Evolutionary conservation across 2,888 invertebrate species (phyloP).

Genomic region (Zygaena filipendulae): DNA sequence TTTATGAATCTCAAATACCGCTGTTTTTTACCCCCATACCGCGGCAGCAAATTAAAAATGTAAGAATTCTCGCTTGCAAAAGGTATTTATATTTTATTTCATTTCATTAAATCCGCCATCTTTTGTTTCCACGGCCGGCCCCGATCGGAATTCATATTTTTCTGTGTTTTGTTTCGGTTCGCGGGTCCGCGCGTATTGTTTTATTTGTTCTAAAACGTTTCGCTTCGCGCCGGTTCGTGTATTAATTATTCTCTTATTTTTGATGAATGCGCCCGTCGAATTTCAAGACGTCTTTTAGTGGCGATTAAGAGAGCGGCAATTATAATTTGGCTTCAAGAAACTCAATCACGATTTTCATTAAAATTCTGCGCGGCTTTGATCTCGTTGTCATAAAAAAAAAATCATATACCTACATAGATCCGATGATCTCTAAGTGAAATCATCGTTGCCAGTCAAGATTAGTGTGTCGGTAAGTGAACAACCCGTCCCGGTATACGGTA

Average conservation of each 20-base stretch:
- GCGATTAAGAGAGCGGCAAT: slow-evolving; percentile 38
- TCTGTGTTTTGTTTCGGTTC: slow-evolving; percentile 66
- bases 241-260: slow-evolving; percentile 67
- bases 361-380: slow-evolving; percentile 31
- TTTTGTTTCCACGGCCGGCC: slow-evolving; percentile 61
- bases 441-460: slow-evolving; percentile 48
- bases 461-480: slow-evolving; percentile 25
- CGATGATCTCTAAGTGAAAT: slow-evolving; percentile 27
- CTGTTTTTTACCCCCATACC: slow-evolving; percentile 57
- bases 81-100: slow-evolving; percentile 68
- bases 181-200: slow-evolving; percentile 54
- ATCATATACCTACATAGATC: slow-evolving; percentile 21
- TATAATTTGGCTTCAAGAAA: slow-evolving; percentile 39
- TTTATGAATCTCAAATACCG: slow-evolving; percentile 58
- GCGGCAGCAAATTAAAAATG: slow-evolving; percentile 64
- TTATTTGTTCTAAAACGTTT: slow-evolving; percentile 57
- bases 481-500: slow-evolving; percentile 31
- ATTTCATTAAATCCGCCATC: slow-evolving; percentile 68
- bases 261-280: slow-evolving; percentile 51
- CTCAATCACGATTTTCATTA: slow-evolving; percentile 44
- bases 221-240: slow-evolving; percentile 44
- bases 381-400: slow-evolving; percentile 8
- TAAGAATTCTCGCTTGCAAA: slow-evolving; percentile 65
- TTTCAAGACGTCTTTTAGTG: slow-evolving; percentile 37
- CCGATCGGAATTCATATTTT: slow-evolving; percentile 68